These are phyloP conservation scores for Drosophila littoralis DNA, from an alignment of 1,140 invertebrate genomes.

Conservation along the genomic window DNA sequence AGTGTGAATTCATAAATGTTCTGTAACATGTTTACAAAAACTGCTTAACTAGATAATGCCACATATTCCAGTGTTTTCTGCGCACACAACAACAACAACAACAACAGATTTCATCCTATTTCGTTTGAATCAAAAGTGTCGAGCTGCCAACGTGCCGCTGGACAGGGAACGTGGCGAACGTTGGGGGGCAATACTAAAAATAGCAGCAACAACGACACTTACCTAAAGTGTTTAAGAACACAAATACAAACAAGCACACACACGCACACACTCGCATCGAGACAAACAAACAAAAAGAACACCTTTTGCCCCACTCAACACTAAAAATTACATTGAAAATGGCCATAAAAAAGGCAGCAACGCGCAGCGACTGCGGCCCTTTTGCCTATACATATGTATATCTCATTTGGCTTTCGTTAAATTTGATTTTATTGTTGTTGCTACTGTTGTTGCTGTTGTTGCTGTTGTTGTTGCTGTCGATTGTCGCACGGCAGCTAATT, in stretches of 20 bases:
- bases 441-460: constrained; percentile 41
- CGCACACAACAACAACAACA: background rate
- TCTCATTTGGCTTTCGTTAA: constrained; percentile 68
- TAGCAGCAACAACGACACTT: constrained; percentile 67
- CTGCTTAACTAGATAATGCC: background rate
- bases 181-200: constrained; percentile 50
- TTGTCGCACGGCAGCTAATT: constrained; percentile 67
- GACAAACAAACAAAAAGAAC: constrained; percentile 45
- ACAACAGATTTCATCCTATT: constrained; percentile 1
- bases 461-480: constrained; percentile 39
- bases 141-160: constrained; percentile 25
- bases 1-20: no score
- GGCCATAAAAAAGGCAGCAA: constrained; percentile 61
- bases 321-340: constrained; percentile 78
- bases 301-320: constrained; percentile 70
- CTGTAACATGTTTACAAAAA: no score
- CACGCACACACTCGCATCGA: constrained; percentile 19
- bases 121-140: constrained; percentile 18
- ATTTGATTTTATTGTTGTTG: constrained; percentile 69
- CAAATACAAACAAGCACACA: constrained; percentile 28
- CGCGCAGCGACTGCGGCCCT: constrained; percentile 22
- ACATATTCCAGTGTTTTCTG: background rate
- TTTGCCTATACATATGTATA: constrained; percentile 48
- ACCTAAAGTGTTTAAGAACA: constrained; percentile 74
- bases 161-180: constrained; percentile 9